Evolutionary conservation across 2,888 invertebrate genomes (phyloP).

Genomic region (Julus scanicus): DNA sequence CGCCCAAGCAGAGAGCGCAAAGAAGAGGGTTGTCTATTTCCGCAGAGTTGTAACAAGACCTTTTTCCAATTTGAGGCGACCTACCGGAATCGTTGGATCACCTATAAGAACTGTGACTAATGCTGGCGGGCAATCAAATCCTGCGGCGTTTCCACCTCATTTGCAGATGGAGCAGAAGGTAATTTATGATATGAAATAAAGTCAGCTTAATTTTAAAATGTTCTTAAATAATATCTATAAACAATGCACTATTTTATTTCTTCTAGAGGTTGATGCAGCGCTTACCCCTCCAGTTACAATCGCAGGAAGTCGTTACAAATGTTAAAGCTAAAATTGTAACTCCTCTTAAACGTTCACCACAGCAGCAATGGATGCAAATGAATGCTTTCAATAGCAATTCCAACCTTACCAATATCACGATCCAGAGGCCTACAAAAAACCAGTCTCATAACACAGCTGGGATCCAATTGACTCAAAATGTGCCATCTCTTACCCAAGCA

Average conservation of each 20-base stretch:
- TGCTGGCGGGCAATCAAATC: not conserved
- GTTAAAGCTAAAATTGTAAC: not conserved
- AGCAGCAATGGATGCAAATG: not conserved
- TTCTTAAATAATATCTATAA: not conserved
- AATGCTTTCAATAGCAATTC: not conserved
- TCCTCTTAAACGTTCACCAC: too few species aligned
- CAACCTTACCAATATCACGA: not conserved
- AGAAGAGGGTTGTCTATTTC: slow-evolving; percentile 39
- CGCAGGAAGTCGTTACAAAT: not conserved
- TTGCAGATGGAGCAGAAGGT: not conserved
- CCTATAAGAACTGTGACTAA: not conserved
- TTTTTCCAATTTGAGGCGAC: not conserved
- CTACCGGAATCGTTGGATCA: not conserved
- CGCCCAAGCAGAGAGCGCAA: not conserved
- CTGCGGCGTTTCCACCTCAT: not conserved
- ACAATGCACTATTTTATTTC: not conserved
- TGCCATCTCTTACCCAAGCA: not conserved
- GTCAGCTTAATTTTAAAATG: too few species aligned
- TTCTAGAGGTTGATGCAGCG: not conserved
- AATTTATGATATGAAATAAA: not conserved
- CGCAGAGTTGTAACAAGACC: slow-evolving; percentile 27
- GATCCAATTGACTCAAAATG: not conserved
- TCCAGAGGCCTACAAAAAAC: not conserved
- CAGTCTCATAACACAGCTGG: not conserved
- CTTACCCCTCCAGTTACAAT: not conserved